These are phyloP conservation scores for Melanaphis sacchari DNA, from an alignment of 1,140 invertebrate species.

Conservation along the genomic window DNA sequence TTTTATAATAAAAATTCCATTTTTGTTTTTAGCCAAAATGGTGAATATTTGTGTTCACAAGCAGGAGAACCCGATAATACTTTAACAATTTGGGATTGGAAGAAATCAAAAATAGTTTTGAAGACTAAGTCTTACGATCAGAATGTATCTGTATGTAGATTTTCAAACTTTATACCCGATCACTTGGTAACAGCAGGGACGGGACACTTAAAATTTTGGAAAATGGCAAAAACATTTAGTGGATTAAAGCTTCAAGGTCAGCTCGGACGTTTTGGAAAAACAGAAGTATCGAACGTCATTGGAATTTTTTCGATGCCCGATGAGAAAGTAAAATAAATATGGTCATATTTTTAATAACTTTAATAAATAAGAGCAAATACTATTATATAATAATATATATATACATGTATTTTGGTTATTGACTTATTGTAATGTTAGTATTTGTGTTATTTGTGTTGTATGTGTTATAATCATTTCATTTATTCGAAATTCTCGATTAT, in stretches of 20 bases:
- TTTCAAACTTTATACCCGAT: slow-evolving; percentile 79
- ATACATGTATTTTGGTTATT: too few species aligned
- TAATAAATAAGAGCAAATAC: background rate
- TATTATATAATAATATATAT: too few species aligned
- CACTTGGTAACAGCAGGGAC: slow-evolving; percentile 76
- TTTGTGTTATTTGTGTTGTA: too few species aligned
- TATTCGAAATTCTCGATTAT: too few species aligned
- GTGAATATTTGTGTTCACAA: slow-evolving; percentile 80
- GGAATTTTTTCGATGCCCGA: slow-evolving; percentile 84
- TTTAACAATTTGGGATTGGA: slow-evolving; percentile 89
- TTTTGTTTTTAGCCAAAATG: slow-evolving; percentile 71
- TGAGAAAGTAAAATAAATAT: slow-evolving; percentile 73
- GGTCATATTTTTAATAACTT: background rate
- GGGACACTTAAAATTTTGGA: slow-evolving; percentile 92
- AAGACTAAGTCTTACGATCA: slow-evolving; percentile 81
- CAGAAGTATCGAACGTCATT: slow-evolving; percentile 86
- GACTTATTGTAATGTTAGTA: too few species aligned
- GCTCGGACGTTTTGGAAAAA: slow-evolving; percentile 86
- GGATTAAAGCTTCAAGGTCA: slow-evolving; percentile 87
- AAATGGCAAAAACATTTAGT: slow-evolving; percentile 88
- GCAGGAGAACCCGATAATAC: slow-evolving; percentile 85
- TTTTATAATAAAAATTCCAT: background rate
- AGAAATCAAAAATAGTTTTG: slow-evolving; percentile 74
- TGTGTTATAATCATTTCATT: too few species aligned
- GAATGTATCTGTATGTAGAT: slow-evolving; percentile 78